phyloP scores from a whole-genome alignment of 1,140 invertebrate species.

The Campoletis sonorensis region DNA sequence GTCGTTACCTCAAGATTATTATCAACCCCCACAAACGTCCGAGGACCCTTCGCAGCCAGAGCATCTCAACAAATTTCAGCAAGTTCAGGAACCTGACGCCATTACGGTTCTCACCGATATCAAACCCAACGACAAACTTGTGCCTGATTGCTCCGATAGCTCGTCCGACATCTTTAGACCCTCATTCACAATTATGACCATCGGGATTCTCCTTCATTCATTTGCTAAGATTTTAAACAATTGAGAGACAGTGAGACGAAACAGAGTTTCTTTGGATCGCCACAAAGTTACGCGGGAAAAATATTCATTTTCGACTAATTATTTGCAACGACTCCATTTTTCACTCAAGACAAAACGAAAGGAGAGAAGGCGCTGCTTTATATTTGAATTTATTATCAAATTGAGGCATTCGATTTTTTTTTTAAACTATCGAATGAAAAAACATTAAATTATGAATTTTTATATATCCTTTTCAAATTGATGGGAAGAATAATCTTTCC shows the following conservation, averaged over 20 bases:
- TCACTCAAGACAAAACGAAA: too few species aligned
- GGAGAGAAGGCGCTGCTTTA: too few species aligned
- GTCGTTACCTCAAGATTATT: constrained; percentile 40
- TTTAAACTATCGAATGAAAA: too few species aligned
- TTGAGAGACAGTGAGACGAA: background rate
- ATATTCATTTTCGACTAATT: background rate
- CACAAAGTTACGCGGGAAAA: constrained; percentile 9
- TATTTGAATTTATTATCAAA: too few species aligned
- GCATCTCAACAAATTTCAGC: constrained; percentile 60
- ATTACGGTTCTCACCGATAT: constrained; percentile 7
- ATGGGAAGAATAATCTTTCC: too few species aligned
- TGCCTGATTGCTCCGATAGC: constrained; percentile 47
- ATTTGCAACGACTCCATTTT: too few species aligned
- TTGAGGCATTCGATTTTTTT: too few species aligned
- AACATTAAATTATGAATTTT: too few species aligned
- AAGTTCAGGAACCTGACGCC: constrained; percentile 36
- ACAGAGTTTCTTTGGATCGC: too few species aligned
- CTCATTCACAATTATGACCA: constrained; percentile 28
- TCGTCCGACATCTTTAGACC: constrained; percentile 29
- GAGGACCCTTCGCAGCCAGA: constrained; percentile 48
- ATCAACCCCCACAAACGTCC: constrained; percentile 45
- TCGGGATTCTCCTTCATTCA: background rate
- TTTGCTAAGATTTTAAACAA: constrained; percentile 22
- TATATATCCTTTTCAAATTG: too few species aligned
- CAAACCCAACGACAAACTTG: constrained; percentile 53